Evolutionary conservation across 2,113 vertebrate genomes (phyloP), one percentile per base, ranked within the genome.

Genomic region (Nerophis lumbriciformis): DNA sequence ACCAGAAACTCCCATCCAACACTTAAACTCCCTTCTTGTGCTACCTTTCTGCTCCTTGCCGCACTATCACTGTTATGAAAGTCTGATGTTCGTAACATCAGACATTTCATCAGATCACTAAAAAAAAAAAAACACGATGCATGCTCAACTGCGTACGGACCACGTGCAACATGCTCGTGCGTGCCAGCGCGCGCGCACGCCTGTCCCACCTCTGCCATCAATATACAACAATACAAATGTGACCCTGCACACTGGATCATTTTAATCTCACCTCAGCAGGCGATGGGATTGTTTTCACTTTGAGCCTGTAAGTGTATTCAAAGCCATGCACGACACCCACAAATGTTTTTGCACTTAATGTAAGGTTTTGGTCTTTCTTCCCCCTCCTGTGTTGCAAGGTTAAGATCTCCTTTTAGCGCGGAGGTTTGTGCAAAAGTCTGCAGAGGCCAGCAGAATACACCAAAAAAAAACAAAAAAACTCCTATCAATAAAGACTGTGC

Each of bases 1-100:
- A 89, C 87, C 81, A 88, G 90, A 89, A 89, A 90, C 88, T 87
- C 83, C 83, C 87, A 85, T 86, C 85, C 2, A 83, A 86, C 86
- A 79, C 83, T 83, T 82, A 76, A 4, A 12, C 72, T 83, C 80
- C 67, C 54, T 63, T 76, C 69, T 75, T 73, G 63, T 73, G 77
- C 61, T 72, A 7, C 69, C 67, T 81, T 69, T 75, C 75, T 77
- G 59, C 59, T 68, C 58, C 55, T 59, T 66, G 71, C 64, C 68
- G 66, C n/a, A 59, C 57, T 64, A 73, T 63, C 44, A 19, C 6
- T 15, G 15, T 42, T 0, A 42, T 12, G 15, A 37, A 36, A 13
- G 12, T 13, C 6, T 19, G 49, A 38, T 44, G 28, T 28, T 28
- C 28, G 28, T 28, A n/a, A n/a, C n/a, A n/a, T n/a, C n/a, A n/a